Evolutionary conservation across 2,113 vertebrate genomes (phyloP).

Genomic region (Phyllostomus discolor): DNA sequence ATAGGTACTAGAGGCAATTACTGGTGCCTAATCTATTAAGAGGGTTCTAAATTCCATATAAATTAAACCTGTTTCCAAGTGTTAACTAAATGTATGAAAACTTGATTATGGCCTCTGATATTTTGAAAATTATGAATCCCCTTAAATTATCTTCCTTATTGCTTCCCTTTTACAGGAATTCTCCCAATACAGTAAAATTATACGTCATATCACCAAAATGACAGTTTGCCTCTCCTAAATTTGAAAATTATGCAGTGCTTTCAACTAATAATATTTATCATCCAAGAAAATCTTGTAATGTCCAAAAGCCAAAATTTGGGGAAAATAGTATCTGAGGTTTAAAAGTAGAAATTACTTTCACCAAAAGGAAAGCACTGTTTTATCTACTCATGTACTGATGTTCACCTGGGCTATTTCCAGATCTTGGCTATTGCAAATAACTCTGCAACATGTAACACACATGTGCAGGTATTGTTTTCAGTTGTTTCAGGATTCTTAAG

Average conservation of each 20-base stretch:
- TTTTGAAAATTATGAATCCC: conserved; percentile 59
- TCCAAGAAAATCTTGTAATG: not conserved
- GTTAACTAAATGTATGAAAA: conserved; percentile 68
- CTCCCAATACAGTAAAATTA: not conserved
- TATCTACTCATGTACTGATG: no score
- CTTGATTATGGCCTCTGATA: conserved; percentile 58
- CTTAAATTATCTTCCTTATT: conserved; percentile 56
- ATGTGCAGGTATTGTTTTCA: no score
- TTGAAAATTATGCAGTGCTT: conserved; percentile 1
- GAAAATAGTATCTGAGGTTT: not conserved
- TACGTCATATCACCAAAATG: not conserved
- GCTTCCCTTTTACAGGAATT: conserved; percentile 33
- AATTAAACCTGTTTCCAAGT: conserved; percentile 52
- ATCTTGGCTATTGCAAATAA: no score
- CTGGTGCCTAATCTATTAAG: conserved; percentile 55
- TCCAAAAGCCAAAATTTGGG: not conserved
- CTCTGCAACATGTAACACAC: no score
- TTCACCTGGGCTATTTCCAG: no score
- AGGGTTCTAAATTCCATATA: conserved; percentile 59
- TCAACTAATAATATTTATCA: not conserved
- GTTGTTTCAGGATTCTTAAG: no score
- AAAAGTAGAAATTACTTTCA: not conserved
- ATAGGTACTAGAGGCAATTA: conserved; percentile 62
- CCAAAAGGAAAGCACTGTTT: not conserved
- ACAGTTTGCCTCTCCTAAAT: not conserved